Evolutionary conservation across 2,888 invertebrate species (phyloP).

Genomic region (Phengaris alcon): DNA sequence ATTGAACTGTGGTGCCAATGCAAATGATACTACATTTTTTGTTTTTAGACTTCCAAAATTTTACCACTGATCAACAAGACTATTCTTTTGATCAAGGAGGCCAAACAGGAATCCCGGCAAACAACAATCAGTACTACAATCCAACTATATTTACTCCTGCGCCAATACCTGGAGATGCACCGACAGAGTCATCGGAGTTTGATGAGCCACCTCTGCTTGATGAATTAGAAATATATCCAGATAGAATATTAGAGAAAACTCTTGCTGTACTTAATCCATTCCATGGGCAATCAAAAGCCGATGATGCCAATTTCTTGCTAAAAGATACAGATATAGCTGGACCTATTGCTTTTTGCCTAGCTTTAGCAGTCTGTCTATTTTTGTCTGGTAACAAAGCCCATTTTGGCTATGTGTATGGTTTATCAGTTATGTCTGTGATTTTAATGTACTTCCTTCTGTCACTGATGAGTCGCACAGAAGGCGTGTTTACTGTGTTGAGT

Average conservation of each 20-base stretch:
- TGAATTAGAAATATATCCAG: constrained; percentile 95
- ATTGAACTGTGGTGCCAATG: not conserved
- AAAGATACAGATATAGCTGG: constrained; percentile 95
- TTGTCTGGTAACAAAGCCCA: constrained; percentile 89
- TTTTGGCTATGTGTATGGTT: constrained; percentile 96
- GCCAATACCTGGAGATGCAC: constrained; percentile 62
- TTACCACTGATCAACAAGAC: constrained; percentile 69
- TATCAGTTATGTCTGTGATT: constrained; percentile 92
- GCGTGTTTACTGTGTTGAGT: constrained; percentile 86
- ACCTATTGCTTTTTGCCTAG: constrained; percentile 92
- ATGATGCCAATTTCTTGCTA: constrained; percentile 86
- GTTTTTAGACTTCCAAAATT: constrained; percentile 78
- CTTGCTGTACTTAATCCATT: constrained; percentile 93
- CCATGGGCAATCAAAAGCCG: constrained; percentile 83
- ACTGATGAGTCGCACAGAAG: constrained; percentile 85
- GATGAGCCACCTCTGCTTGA: constrained; percentile 94
- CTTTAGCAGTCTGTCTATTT: constrained; percentile 82
- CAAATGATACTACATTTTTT: not conserved
- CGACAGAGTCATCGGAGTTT: constrained; percentile 61
- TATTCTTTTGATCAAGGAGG: constrained; percentile 63
- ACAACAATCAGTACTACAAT: constrained; percentile 74
- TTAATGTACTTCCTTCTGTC: constrained; percentile 92
- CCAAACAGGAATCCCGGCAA: constrained; percentile 54
- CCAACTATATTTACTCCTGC: constrained; percentile 76
- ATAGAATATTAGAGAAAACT: constrained; percentile 92